Conservation (phyloP, 2,797 vertebrate species). For the Protonibea diacanthus region DNA sequence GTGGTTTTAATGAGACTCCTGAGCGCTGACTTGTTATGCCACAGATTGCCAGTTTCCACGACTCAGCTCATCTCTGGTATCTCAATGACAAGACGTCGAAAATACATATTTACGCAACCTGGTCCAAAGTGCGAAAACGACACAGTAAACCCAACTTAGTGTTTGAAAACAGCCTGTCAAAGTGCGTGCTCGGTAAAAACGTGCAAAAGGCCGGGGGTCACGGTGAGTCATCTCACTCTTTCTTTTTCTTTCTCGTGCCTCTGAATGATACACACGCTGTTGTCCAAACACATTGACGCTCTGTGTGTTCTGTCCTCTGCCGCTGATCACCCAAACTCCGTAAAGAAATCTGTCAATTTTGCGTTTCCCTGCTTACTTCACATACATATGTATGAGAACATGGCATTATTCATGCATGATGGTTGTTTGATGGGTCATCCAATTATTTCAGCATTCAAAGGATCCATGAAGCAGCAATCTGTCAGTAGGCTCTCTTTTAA, state of each 20-base stretch:
- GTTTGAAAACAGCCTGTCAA: slow-evolving; percentile 28
- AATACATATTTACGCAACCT: slow-evolving; percentile 63
- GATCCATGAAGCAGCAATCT: background rate
- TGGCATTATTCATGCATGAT: fast-evolving
- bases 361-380: background rate
- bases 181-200: background rate
- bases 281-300: background rate
- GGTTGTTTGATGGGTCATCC: fast-evolving
- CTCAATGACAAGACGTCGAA: slow-evolving; percentile 44
- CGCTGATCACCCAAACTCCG: background rate
- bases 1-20: slow-evolving; percentile 9
- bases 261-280: too few species aligned
- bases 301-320: background rate
- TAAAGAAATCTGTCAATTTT: background rate
- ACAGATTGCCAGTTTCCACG: slow-evolving; percentile 27
- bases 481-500: too few species aligned
- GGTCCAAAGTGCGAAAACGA: slow-evolving; percentile 47
- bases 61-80: slow-evolving; percentile 46
- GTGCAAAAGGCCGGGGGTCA: slow-evolving; percentile 33
- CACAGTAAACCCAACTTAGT: slow-evolving; percentile 26
- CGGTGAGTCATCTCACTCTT: slow-evolving; percentile 58
- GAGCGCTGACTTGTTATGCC: slow-evolving; percentile 46
- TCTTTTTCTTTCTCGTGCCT: background rate
- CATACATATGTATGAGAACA: too few species aligned
- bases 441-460: background rate